Evolutionary conservation across 2,113 vertebrate genomes (phyloP), one percentile per base, ranked within the genome.

Genomic region (Telmatochromis brichardi): DNA sequence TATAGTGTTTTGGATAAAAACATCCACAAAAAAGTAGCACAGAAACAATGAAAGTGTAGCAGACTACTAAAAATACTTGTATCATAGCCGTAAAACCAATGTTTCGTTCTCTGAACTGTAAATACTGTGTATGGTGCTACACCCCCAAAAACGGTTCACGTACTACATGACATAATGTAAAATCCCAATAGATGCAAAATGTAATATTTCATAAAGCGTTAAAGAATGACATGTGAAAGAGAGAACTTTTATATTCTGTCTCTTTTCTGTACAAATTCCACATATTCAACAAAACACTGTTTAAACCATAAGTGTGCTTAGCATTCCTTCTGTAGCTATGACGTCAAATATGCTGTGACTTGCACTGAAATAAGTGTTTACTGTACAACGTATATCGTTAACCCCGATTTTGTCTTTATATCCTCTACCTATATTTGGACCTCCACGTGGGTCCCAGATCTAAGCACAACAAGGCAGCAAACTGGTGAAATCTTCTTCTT

Each of bases 241-340:
- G 57, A 90, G 81, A 91, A 87, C 65, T 94, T 94, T 95, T 93
- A 79, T 95, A 94, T 90, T 90, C 87, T 88, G 63, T 90, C 90
- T 90, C 83, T 89, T 91, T 90, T 87, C 82, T 94, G 89, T 93
- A 91, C 87, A 94, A 84, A 90, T 84, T 86, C 11, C 60, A 92
- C 86, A 90, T 89, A 93, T 85, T 88, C 92, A 90, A 92, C 54
- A 90, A 89, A 93, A 95, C 92, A 95, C 92, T 92, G 90, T 94
- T 92, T 93, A 90, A 96, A 96, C 96, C 96, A 87, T 95, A 96
- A 96, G 96, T 96, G 96, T 96, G 95, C 96, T 96, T 97, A 96
- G 94, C 91, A 91, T 94, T 92, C 92, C 93, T 92, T 90, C 91
- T 95, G 92, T 96, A 96, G 95, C 95, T 92, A 89, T 89, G 84